Evolutionary conservation across 2,888 invertebrate species (phyloP).

Genomic region (Clitarchus hookeri): DNA sequence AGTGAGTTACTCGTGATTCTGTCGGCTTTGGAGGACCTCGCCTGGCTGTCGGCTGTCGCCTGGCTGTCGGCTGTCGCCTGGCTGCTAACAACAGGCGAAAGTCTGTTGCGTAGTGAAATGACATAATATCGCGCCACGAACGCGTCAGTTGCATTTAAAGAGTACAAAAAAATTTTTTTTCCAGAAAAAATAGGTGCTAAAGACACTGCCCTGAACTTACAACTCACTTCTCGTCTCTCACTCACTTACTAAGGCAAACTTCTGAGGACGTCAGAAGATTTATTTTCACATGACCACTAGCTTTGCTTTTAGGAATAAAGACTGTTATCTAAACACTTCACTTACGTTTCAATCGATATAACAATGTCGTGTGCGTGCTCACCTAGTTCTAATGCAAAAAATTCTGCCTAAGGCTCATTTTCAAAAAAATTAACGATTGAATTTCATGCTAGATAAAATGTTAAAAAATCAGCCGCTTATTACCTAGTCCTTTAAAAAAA

Average conservation of each 20-base stretch:
- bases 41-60: too few species aligned
- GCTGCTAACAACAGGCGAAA: too few species aligned
- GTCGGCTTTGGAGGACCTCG: too few species aligned
- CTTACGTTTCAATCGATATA: background rate
- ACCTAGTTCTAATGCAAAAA: background rate
- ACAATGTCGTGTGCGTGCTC: background rate
- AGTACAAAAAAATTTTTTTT: background rate
- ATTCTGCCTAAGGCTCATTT: background rate
- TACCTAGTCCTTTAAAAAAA: slow-evolving; percentile 28
- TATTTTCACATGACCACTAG: background rate
- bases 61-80: too few species aligned
- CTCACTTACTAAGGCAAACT: slow-evolving; percentile 6
- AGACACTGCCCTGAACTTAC: background rate
- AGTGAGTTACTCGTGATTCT: too few species aligned
- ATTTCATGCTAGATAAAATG: background rate
- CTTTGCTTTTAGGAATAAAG: background rate
- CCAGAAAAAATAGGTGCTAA: slow-evolving; percentile 1
- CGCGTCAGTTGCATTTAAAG: background rate
- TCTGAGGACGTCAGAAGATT: background rate
- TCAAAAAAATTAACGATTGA: background rate
- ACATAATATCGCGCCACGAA: background rate
- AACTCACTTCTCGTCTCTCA: background rate
- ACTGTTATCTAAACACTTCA: background rate
- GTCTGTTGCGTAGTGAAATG: too few species aligned
- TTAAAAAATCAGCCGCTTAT: background rate